Evolutionary conservation across 2,797 vertebrate species (phyloP).

Genomic region (Dipus sagitta): DNA sequence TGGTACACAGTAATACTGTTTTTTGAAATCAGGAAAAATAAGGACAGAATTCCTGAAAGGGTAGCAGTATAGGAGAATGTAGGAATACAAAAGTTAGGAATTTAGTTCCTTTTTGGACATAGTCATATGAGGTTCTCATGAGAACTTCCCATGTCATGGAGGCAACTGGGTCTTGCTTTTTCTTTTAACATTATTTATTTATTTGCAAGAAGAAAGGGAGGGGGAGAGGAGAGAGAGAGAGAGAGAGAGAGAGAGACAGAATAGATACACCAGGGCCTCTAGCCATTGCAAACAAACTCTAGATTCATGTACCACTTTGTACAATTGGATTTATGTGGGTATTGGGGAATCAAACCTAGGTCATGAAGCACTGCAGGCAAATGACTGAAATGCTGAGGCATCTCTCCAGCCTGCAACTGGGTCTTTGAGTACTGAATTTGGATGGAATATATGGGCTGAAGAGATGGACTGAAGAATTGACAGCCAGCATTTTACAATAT

Average conservation of each 20-base stretch:
- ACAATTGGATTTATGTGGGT: too few relatives aligned
- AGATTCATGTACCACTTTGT: too few relatives aligned
- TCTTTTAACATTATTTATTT: too few relatives aligned
- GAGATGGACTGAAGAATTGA: constrained; percentile 12
- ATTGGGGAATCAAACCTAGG: too few relatives aligned
- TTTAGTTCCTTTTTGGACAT: constrained; percentile 27
- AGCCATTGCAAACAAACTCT: too few relatives aligned
- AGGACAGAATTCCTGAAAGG: neutral
- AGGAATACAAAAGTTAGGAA: neutral
- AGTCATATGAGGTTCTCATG: neutral
- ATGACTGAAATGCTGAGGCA: too few relatives aligned
- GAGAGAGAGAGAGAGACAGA: too few relatives aligned
- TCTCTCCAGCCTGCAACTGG: too few relatives aligned
- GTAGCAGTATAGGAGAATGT: neutral
- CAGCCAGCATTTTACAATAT: constrained; percentile 14
- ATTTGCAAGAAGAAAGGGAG: too few relatives aligned
- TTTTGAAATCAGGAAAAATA: constrained; percentile 12
- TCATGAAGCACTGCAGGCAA: too few relatives aligned
- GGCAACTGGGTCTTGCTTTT: neutral
- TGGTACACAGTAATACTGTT: neutral
- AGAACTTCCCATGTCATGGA: neutral
- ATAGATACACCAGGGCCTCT: too few relatives aligned
- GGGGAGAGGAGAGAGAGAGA: too few relatives aligned
- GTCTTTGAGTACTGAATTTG: neutral
- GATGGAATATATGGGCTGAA: constrained; percentile 35